Conservation (phyloP, 2,888 invertebrate species). For the Dilophus febrilis region DNA sequence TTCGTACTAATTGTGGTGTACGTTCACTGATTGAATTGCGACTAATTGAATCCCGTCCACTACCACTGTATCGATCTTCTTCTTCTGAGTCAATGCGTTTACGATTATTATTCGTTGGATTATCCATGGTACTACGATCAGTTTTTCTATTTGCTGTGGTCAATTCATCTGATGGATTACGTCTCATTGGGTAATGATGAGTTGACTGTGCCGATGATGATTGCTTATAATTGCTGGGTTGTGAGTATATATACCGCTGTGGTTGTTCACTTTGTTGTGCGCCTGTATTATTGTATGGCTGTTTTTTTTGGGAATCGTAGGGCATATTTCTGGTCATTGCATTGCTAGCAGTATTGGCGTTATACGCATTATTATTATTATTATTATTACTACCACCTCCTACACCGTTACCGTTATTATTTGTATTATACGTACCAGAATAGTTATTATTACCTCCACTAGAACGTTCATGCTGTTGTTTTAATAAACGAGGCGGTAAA, state of each 20-base stretch:
- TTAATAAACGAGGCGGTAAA: slow-evolving; percentile 72
- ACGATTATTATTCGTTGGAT: neutral
- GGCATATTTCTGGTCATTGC: slow-evolving; percentile 8
- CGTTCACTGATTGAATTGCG: slow-evolving; percentile 11
- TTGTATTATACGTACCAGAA: slow-evolving; percentile 13
- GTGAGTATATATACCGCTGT: slow-evolving; percentile 14
- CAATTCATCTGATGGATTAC: slow-evolving; percentile 13
- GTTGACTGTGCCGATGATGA: slow-evolving; percentile 8
- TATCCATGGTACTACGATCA: neutral
- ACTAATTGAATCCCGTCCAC: slow-evolving; percentile 12
- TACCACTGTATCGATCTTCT: slow-evolving; percentile 14
- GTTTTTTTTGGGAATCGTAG: slow-evolving; percentile 11
- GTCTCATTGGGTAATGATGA: slow-evolving; percentile 4
- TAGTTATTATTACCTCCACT: neutral
- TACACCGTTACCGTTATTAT: slow-evolving; percentile 7
- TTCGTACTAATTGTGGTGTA: slow-evolving; percentile 23
- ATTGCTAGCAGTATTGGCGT: slow-evolving; percentile 8
- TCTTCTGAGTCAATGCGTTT: slow-evolving; percentile 15
- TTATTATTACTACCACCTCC: neutral
- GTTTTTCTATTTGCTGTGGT: slow-evolving; percentile 3
- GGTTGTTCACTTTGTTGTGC: slow-evolving; percentile 19
- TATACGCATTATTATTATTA: neutral
- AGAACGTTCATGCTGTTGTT: slow-evolving; percentile 43
- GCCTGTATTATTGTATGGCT: slow-evolving; percentile 17
- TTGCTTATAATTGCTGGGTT: slow-evolving; percentile 12